A percentile compares a stretch with the other conserved stretches of the same genome.
Evolutionary conservation across 2,888 invertebrate genomes (phyloP).

Genomic region (Ichneumon xanthorius): DNA sequence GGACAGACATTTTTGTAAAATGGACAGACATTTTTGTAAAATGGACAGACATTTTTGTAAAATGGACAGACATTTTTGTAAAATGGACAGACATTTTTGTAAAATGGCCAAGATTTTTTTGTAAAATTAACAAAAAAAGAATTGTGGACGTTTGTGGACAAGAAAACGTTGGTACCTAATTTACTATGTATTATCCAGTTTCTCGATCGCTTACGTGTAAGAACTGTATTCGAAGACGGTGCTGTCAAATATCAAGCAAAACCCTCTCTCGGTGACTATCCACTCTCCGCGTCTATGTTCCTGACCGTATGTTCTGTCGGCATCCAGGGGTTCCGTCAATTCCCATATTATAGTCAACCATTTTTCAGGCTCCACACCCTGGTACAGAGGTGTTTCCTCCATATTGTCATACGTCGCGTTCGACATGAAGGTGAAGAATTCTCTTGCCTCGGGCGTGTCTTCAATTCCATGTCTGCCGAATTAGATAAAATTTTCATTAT

Average conservation of each 20-base stretch:
- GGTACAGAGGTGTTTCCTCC: constrained; percentile 65
- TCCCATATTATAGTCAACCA: constrained; percentile 77
- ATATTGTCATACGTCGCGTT: constrained; percentile 70
- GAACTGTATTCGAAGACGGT: constrained; percentile 65
- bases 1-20: too few species aligned
- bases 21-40: too few species aligned
- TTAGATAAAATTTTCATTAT: not conserved
- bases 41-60: too few species aligned
- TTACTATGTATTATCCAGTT: too few species aligned
- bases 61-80: too few species aligned
- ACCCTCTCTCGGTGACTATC: constrained; percentile 75
- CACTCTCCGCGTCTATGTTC: constrained; percentile 32
- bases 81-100: too few species aligned
- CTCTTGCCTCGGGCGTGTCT: constrained; percentile 70
- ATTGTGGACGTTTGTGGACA: too few species aligned
- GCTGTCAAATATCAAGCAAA: constrained; percentile 71
- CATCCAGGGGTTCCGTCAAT: constrained; percentile 63
- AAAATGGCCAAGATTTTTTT: too few species aligned
- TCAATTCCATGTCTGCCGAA: constrained; percentile 72
- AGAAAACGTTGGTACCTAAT: too few species aligned
- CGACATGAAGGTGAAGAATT: constrained; percentile 73
- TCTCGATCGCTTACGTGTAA: constrained; percentile 69
- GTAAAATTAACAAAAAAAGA: too few species aligned
- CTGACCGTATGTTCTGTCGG: not conserved
- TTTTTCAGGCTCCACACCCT: constrained; percentile 67